Conservation (phyloP, 2,113 vertebrate genomes). For the Ageneiosus marmoratus region DNA sequence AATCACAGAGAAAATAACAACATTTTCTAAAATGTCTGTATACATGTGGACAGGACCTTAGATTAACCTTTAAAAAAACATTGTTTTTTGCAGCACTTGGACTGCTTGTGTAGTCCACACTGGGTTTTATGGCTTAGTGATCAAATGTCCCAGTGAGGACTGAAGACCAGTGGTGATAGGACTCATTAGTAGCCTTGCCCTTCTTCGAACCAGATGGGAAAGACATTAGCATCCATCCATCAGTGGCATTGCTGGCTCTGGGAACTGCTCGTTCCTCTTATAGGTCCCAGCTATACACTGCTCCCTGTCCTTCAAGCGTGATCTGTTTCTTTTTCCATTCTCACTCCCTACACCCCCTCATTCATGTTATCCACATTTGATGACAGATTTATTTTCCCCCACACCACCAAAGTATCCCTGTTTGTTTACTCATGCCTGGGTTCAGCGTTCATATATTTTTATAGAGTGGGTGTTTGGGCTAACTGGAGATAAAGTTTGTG, state of each 20-base stretch:
- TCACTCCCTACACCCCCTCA: conserved; percentile 61
- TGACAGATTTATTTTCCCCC: conserved; percentile 76
- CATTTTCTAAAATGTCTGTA: not conserved
- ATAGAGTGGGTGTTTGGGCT: conserved; percentile 7
- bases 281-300: conserved; percentile 15
- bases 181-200: conserved; percentile 65
- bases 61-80: not conserved
- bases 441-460: conserved; percentile 19
- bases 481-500: conserved; percentile 24
- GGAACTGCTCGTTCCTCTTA: conserved; percentile 36
- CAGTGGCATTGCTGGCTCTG: conserved; percentile 35
- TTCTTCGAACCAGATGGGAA: conserved; percentile 66
- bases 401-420: conserved; percentile 63
- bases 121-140: conserved; percentile 35
- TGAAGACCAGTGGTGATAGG: conserved; percentile 44
- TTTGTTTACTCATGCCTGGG: conserved; percentile 55
- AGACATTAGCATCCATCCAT: conserved; percentile 75
- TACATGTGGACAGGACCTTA: not conserved
- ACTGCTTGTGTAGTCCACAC: conserved; percentile 30
- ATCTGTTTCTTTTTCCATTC: conserved; percentile 66
- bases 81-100: conserved; percentile 4
- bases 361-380: conserved; percentile 59
- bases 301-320: conserved; percentile 68
- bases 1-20: not conserved
- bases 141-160: conserved; percentile 43